A percentile compares a stretch with the other conserved stretches of the same genome.
These are phyloP conservation scores for crab-eating macaque (Macaca fascicularis) DNA, from an alignment of 2,113 vertebrate genomes.

Conservation along the genomic window DNA sequence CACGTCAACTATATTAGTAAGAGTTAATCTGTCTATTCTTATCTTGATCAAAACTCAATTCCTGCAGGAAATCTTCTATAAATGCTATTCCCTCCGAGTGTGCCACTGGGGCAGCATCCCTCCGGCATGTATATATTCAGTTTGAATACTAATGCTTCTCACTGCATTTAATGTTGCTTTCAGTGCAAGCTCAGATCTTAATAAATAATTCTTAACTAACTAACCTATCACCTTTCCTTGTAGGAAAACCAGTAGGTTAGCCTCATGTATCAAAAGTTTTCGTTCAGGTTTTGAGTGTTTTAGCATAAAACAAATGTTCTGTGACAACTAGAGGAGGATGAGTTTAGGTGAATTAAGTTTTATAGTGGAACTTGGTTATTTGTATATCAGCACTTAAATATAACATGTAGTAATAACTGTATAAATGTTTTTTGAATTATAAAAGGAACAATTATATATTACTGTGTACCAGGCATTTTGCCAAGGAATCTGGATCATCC, in stretches of 20 bases:
- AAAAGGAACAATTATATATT: background rate
- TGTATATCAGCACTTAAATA: background rate
- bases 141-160: slow-evolving; percentile 3
- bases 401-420: background rate
- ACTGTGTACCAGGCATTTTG: background rate
- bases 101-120: background rate
- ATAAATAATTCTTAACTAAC: slow-evolving; percentile 25
- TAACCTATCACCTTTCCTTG: background rate
- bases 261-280: background rate
- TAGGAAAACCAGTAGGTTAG: background rate
- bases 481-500: background rate
- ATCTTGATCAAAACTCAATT: background rate
- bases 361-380: background rate
- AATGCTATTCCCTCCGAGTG: background rate
- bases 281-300: background rate
- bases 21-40: background rate
- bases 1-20: background rate
- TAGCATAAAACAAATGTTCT: background rate
- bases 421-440: background rate
- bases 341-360: background rate
- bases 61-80: background rate
- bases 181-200: background rate
- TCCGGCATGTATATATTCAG: background rate
- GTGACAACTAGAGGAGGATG: background rate
- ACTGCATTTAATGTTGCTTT: background rate